These are phyloP conservation scores for Proisotoma minuta DNA, from an alignment of 2,888 invertebrate species.

Conservation along the genomic window DNA sequence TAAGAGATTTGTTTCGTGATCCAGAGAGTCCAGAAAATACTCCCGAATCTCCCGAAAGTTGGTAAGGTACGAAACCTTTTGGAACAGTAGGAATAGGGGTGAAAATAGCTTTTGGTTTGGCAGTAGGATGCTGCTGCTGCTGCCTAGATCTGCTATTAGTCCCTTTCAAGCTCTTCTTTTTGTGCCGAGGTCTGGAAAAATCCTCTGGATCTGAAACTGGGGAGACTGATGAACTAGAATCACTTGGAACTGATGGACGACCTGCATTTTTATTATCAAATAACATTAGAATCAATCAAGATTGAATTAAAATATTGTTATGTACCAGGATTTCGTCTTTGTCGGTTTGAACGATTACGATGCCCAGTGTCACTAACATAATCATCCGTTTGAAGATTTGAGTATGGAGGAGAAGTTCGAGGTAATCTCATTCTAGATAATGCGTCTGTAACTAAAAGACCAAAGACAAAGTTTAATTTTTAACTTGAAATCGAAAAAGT, in stretches of 20 bases:
- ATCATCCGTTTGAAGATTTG: conserved; percentile 45
- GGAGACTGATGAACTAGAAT: conserved; percentile 44
- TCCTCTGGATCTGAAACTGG: conserved; percentile 47
- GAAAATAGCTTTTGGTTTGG: conserved; percentile 45
- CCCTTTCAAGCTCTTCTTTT: conserved; percentile 44
- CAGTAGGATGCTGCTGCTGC: conserved; percentile 38
- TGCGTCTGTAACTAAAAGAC: conserved; percentile 51
- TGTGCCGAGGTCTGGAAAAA: conserved; percentile 41
- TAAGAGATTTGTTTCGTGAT: conserved; percentile 43
- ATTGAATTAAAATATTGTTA: background rate
- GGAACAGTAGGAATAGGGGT: conserved; percentile 47
- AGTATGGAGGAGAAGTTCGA: conserved; percentile 45
- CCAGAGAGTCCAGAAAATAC: conserved; percentile 41
- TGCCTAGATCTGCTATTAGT: conserved; percentile 41
- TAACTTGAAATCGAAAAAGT: no score
- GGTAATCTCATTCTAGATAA: conserved; percentile 49
- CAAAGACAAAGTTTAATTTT: background rate
- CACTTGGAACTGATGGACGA: conserved; percentile 44
- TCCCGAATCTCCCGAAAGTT: conserved; percentile 43
- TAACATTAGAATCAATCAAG: background rate
- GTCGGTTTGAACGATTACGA: conserved; percentile 42
- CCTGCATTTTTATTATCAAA: conserved; percentile 14
- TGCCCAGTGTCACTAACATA: conserved; percentile 47
- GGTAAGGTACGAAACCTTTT: conserved; percentile 44
- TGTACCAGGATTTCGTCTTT: conserved; percentile 42